A percentile compares a stretch with the other conserved stretches of the same genome.
These are phyloP conservation scores for Pungitius pungitius DNA, from an alignment of 2,113 vertebrate genomes.

Conservation along the genomic window DNA sequence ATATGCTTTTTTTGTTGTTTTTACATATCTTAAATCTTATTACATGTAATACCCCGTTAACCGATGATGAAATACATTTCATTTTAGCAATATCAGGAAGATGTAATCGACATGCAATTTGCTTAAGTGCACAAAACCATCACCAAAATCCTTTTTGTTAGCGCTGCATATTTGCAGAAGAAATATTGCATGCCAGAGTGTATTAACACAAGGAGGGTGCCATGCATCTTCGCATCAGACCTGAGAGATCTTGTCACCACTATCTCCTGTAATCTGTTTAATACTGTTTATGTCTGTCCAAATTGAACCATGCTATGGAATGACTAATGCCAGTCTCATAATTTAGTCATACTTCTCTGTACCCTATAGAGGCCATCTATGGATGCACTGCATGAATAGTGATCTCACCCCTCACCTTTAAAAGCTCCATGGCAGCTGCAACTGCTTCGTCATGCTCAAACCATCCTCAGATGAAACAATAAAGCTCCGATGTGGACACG, in stretches of 20 bases:
- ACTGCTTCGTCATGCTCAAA: constrained; percentile 44
- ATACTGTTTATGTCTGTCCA: constrained; percentile 70
- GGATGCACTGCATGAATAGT: constrained; percentile 62
- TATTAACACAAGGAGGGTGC: constrained; percentile 57
- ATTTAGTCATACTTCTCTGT: constrained; percentile 71
- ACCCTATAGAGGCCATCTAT: constrained; percentile 46
- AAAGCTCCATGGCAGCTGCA: constrained; percentile 59
- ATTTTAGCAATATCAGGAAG: constrained; percentile 72
- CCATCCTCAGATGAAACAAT: constrained; percentile 64
- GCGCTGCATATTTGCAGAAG: constrained; percentile 75
- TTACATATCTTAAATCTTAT: constrained; percentile 57
- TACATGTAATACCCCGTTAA: constrained; percentile 76
- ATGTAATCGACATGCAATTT: constrained; percentile 80
- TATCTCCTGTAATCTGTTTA: constrained; percentile 75
- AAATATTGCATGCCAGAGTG: constrained; percentile 73
- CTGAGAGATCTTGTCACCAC: constrained; percentile 68
- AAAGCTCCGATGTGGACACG: constrained; percentile 50
- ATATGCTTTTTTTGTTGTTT: constrained; percentile 47
- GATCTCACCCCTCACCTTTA: constrained; percentile 70
- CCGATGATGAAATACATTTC: constrained; percentile 74
- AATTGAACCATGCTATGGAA: constrained; percentile 69
- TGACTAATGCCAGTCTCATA: constrained; percentile 72
- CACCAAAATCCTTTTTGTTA: constrained; percentile 66
- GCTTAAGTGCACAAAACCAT: constrained; percentile 81
- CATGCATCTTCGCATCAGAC: constrained; percentile 68